Evolutionary conservation across 1,140 invertebrate species (phyloP), one percentile per base, ranked within the genome.

Genomic region (fruit fly (Drosophila melanogaster)): DNA sequence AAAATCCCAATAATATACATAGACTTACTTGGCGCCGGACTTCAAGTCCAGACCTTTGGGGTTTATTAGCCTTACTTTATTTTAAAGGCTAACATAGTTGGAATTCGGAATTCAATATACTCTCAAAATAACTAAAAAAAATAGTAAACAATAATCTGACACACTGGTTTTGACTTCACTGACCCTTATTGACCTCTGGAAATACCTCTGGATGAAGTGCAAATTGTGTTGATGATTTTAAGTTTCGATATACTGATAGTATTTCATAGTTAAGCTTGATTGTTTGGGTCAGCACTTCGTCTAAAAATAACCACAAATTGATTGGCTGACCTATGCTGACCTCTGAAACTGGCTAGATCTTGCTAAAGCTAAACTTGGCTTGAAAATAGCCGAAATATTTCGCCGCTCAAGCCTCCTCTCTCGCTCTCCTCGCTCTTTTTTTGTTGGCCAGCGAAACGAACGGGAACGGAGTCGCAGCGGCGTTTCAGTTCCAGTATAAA

Each of bases 401-500:
- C 47, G 26, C 47, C 7, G 26, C 47, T 17, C 47, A 33, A n/a
- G 53, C 35, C 38, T 14, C 22, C 58, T 22, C 59, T 61, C 59
- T 22, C 44, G 8, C 41, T 10, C 40, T 47, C 22, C 37, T 41
- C 26, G 8, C 54, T 12, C 59, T 41, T 54, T 22, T 19, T 54
- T 44, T 44, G 22, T 35, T 35, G 30, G 51, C 71, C 59, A 49
- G 51, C 54, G 81, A 85, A 89, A 90, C 73, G 85, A 90, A 60
- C 51, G 75, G 85, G 77, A 89, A 89, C 65, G 89, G 69, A 90
- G 72, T 79, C 78, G 44, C 72, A 51, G 67, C 77, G 57, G 59
- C 59, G 74, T 73, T 79, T 91, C 90, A 91, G 85, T 90, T 51
- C 89, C 89, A 91, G 90, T 91, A 78, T 46, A 47, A 60, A 79